A percentile compares a stretch with the other conserved stretches of the same genome.
Evolutionary conservation across 1,140 invertebrate species (phyloP).

Genomic region (Heterodera carotae): DNA sequence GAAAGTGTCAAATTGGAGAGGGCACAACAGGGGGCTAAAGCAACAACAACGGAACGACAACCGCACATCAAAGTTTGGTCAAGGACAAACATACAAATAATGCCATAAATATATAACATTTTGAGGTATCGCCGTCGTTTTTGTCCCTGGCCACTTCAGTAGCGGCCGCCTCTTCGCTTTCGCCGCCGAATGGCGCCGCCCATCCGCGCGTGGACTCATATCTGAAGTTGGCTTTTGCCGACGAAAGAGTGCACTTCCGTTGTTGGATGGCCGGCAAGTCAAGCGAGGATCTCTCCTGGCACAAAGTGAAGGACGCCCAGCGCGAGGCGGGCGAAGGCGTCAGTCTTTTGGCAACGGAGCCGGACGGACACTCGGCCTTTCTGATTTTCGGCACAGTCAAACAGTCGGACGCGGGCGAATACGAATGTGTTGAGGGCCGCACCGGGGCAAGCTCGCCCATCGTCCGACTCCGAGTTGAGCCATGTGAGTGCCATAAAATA

Average conservation of each 20-base stretch:
- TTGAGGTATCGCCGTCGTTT: background rate
- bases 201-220: slow-evolving; percentile 22
- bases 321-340: background rate
- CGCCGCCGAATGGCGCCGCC: background rate
- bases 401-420: slow-evolving; percentile 18
- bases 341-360: slow-evolving; percentile 11
- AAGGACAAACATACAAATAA: no score
- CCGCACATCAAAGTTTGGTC: no score
- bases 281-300: slow-evolving; percentile 16
- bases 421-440: slow-evolving; percentile 12
- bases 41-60: no score
- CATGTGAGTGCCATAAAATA: slow-evolving; percentile 14
- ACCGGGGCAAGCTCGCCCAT: slow-evolving; percentile 2
- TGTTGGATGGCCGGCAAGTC: slow-evolving; percentile 21
- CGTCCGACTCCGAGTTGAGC: slow-evolving; percentile 19
- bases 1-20: slow-evolving; percentile 3
- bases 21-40: no score
- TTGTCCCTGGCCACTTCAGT: background rate
- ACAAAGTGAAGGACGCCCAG: background rate
- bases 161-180: background rate
- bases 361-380: slow-evolving; percentile 25
- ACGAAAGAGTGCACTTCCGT: slow-evolving; percentile 19
- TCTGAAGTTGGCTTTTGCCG: slow-evolving; percentile 17
- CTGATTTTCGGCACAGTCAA: slow-evolving; percentile 22
- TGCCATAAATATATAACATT: no score